Evolutionary conservation across 2,113 vertebrate species (phyloP).

Genomic region (Gadus macrocephalus): DNA sequence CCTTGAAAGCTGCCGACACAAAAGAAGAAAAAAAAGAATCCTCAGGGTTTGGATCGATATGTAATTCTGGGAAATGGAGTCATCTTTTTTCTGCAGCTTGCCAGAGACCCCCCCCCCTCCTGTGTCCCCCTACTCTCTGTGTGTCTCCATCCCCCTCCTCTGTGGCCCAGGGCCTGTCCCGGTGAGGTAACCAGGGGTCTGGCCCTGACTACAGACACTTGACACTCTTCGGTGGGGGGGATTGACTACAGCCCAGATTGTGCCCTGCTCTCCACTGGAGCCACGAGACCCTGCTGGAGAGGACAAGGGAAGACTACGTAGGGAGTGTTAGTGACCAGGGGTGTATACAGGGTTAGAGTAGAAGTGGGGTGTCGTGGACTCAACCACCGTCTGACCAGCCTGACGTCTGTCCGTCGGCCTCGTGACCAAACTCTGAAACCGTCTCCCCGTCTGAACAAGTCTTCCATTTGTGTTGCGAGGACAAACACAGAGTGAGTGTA

Average conservation of each 20-base stretch:
- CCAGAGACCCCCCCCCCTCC: not conserved
- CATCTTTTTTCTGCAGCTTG: not conserved
- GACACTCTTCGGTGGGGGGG: too few species aligned
- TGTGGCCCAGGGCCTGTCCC: not conserved
- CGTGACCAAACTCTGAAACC: conserved; percentile 24
- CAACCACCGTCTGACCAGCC: conserved; percentile 11
- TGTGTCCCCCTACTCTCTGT: conserved; percentile 1
- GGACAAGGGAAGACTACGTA: conserved; percentile 27
- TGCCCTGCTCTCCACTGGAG: conserved; percentile 37
- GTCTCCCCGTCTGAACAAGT: conserved; percentile 27
- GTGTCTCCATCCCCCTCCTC: conserved; percentile 20
- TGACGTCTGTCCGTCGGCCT: conserved; percentile 9
- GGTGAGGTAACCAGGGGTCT: conserved; percentile 17
- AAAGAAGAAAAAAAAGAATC: conserved; percentile 24
- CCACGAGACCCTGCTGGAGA: conserved; percentile 31
- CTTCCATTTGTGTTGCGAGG: conserved; percentile 44
- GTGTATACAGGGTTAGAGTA: not conserved
- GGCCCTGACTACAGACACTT: conserved; percentile 44
- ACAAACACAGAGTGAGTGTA: conserved; percentile 29
- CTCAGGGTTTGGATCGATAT: conserved; percentile 54
- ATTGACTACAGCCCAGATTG: conserved; percentile 11
- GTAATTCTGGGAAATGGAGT: conserved; percentile 39
- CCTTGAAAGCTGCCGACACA: conserved; percentile 40
- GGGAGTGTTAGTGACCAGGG: not conserved
- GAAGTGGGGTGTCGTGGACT: not conserved